These are phyloP conservation scores for Centruroides sculpturatus DNA, from an alignment of 1,140 invertebrate species.

Conservation along the genomic window DNA sequence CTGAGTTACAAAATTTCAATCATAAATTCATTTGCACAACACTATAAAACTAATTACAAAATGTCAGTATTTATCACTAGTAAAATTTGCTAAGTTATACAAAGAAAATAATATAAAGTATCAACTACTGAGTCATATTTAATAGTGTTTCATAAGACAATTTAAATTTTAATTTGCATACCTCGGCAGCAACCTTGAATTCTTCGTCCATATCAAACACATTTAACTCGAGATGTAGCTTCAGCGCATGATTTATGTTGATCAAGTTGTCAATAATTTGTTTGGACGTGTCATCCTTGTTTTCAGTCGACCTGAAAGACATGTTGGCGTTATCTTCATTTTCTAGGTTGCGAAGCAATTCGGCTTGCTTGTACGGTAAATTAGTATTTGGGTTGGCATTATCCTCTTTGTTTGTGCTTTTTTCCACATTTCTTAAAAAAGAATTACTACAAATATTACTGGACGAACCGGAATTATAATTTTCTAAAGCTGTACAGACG, in stretches of 20 bases:
- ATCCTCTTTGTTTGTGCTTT: neutral
- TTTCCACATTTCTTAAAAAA: neutral
- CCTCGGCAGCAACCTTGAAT: conserved; percentile 22
- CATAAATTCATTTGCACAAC: no score
- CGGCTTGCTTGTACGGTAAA: neutral
- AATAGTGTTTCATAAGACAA: no score
- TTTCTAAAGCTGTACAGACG: no score
- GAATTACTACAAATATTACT: conserved; percentile 1
- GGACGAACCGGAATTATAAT: neutral
- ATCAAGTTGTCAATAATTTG: conserved; percentile 19
- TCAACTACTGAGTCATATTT: no score
- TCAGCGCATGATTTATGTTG: conserved; percentile 23
- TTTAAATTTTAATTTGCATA: conserved; percentile 3
- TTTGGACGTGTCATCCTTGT: conserved; percentile 1
- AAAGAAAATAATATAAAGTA: no score
- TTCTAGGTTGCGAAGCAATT: neutral
- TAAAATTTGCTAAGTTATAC: no score
- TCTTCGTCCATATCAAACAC: conserved; percentile 23
- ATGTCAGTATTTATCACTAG: no score
- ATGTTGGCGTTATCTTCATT: neutral
- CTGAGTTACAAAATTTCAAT: no score
- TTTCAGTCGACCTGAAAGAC: neutral
- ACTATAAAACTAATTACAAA: no score
- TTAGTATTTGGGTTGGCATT: neutral
- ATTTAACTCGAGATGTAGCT: conserved; percentile 25